These are phyloP conservation scores for Chiridota heheva DNA, from an alignment of 35 echinoderm and acorn worm species.

Conservation along the genomic window DNA sequence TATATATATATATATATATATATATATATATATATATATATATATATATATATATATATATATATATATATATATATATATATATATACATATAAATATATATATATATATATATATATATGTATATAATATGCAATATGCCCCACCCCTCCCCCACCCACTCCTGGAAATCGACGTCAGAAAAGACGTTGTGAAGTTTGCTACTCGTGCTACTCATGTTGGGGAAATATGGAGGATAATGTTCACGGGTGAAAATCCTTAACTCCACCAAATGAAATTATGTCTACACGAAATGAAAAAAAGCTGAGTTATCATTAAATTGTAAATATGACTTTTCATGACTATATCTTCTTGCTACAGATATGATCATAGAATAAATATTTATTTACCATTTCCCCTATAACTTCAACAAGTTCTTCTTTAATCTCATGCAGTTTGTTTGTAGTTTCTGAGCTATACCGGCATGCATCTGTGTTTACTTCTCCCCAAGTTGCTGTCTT, in stretches of 20 bases:
- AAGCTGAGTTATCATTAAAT: not conserved
- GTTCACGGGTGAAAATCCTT: not conserved
- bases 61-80: too few relatives aligned
- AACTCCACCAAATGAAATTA: too few relatives aligned
- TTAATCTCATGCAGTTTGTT: slow-evolving; percentile 59
- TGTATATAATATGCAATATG: too few relatives aligned
- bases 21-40: too few relatives aligned
- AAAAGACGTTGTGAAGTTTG: too few relatives aligned
- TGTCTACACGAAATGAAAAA: not conserved
- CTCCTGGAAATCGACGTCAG: too few relatives aligned
- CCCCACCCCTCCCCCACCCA: too few relatives aligned
- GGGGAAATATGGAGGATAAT: not conserved
- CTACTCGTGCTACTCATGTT: too few relatives aligned
- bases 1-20: too few relatives aligned
- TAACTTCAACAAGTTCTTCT: slow-evolving; percentile 25
- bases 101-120: too few relatives aligned
- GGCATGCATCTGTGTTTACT: slow-evolving; percentile 46
- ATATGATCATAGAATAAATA: not conserved
- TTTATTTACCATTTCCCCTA: slow-evolving; percentile 68
- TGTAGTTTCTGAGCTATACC: slow-evolving; percentile 73
- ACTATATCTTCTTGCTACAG: not conserved
- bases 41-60: too few relatives aligned
- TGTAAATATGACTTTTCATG: not conserved
- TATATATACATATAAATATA: too few relatives aligned
- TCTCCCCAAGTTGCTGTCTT: slow-evolving; percentile 64